Percentiles rank a stretch among this genome's conserved stretches.
phyloP scores from a whole-genome alignment of 2,888 invertebrate genomes.

The Microctonus brassicae region DNA sequence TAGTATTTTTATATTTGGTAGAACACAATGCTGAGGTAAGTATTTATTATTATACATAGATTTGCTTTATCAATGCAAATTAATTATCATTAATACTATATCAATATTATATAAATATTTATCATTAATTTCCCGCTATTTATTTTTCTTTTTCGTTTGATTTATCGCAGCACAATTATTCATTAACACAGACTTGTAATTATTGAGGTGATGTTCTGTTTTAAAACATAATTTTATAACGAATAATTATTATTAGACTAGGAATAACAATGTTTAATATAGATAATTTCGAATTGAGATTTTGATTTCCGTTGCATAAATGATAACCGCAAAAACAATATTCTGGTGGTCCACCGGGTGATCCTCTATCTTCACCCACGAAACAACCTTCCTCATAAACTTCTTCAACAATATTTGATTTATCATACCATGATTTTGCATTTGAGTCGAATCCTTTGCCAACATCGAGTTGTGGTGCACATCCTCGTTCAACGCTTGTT shows the following conservation, averaged over 20 bases:
- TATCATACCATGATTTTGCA: conserved; percentile 74
- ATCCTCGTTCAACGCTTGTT: conserved; percentile 77
- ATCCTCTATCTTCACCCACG: conserved; percentile 76
- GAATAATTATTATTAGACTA: background rate
- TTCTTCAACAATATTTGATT: conserved; percentile 76
- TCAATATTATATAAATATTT: conserved; percentile 9
- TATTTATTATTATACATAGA: conserved; percentile 55
- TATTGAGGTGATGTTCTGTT: background rate
- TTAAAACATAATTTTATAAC: background rate
- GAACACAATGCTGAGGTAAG: conserved; percentile 91
- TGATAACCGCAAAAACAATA: conserved; percentile 84
- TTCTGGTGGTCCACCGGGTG: conserved; percentile 74
- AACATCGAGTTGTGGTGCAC: conserved; percentile 81
- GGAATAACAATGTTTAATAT: background rate
- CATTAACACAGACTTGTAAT: background rate
- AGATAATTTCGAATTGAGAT: background rate
- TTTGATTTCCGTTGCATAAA: conserved; percentile 76
- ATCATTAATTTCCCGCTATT: conserved; percentile 1
- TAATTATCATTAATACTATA: too few species aligned
- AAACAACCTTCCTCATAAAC: conserved; percentile 82
- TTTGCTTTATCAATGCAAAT: background rate
- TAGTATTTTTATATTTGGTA: conserved; percentile 92
- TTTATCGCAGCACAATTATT: background rate
- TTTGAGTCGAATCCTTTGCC: conserved; percentile 75
- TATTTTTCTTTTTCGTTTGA: too few species aligned